Conservation (phyloP, 2,113 vertebrate genomes). For the Strigops habroptila region DNA sequence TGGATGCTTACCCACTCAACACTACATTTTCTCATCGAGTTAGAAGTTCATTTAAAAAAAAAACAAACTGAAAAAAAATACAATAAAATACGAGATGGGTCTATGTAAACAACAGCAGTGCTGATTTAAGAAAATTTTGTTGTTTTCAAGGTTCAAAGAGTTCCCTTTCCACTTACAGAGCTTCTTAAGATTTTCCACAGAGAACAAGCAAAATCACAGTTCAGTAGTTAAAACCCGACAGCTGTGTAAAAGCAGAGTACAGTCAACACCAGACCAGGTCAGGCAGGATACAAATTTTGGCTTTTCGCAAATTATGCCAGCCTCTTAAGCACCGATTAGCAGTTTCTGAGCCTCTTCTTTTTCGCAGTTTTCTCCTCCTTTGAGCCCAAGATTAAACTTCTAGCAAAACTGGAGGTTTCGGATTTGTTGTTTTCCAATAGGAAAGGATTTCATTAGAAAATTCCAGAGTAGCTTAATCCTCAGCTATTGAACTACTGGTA, state of each 20-base stretch:
- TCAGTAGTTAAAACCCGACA: not conserved
- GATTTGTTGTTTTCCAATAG: not conserved
- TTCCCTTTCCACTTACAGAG: not conserved
- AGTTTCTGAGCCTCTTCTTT: not conserved
- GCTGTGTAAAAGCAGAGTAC: not conserved
- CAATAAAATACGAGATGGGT: not conserved
- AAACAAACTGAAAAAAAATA: no score
- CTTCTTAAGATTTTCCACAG: not conserved
- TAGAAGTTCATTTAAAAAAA: not conserved
- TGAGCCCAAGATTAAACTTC: not conserved
- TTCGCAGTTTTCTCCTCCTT: not conserved
- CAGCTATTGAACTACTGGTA: not conserved
- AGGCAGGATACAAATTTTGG: not conserved
- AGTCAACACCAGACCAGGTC: not conserved
- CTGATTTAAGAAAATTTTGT: not conserved
- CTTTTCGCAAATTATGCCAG: not conserved
- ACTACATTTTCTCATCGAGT: not conserved
- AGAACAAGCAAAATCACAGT: not conserved
- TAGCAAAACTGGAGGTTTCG: not conserved
- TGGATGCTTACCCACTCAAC: not conserved
- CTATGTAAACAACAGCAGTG: not conserved
- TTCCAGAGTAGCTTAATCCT: slow-evolving; percentile 4
- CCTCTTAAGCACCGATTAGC: not conserved
- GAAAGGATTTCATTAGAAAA: slow-evolving; percentile 2
- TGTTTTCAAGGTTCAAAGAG: not conserved